Base-by-base conservation (phyloP, 1,140 invertebrate species). In the Drosophila triauraria region DNA sequence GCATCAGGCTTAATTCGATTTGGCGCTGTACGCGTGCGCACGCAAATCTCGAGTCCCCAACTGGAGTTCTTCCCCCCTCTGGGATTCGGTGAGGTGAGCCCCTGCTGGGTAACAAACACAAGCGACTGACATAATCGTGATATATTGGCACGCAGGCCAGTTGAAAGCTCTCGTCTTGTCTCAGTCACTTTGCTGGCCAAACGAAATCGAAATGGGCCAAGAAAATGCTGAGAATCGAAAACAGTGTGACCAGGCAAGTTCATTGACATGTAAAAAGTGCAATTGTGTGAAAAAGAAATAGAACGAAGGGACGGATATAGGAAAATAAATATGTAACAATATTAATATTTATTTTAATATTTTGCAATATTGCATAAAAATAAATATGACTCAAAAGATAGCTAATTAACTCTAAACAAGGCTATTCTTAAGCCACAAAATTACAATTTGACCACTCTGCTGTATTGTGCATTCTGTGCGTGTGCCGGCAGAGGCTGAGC, bases 1-100 rank as follows among this genome's bases (percentile, higher is more conserved):
- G 85, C 78, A 88, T 90, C 83, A 91, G 78, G 56, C 74, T 82
- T 91, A 91, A 91, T 91, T 91, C 78, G 87, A 78, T 91, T 83
- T 91, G 87, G 88, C 88, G 83, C 88, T 84, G 56, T 82, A 91
- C 83, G 83, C 80, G 87, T 84, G 83, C 87, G 87, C 87, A 91
- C 87, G 87, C 80, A 91, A 80, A 48, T 80, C 46, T 12, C 8
- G 9, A 42, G 17, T 51, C 20, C 35, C 53, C 67, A 47, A 40
- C 15, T 20, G 70, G 46, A 54, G 47, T 46, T 48, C 38, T 25
- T 25, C 13, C 23, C 38, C 38, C 48, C 44, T 25, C 32, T 23
- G 7, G 8, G n/a, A 23, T 6, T 30, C 46, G 15, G 17, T 40
- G 70, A 68, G 43, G 35, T 46, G 65, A 62, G 67, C 78, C 50